phyloP scores from a whole-genome alignment of 2,113 vertebrate genomes.

The Morone chrysops region DNA sequence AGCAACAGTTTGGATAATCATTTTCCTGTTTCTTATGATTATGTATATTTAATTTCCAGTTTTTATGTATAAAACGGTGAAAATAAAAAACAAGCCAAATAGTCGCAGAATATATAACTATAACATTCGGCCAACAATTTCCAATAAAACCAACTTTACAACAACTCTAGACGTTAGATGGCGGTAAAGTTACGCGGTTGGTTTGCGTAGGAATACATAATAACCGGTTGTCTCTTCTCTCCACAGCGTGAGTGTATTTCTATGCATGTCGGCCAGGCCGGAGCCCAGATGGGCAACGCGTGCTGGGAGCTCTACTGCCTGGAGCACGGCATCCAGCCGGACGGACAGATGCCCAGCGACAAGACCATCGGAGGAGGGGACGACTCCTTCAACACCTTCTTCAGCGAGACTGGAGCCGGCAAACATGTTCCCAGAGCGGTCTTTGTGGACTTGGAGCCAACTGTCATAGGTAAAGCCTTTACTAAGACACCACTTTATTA shows the following conservation, averaged over 20 bases:
- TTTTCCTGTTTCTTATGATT: too few species aligned
- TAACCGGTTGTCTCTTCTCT: neutral
- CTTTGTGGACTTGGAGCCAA: conserved; percentile 82
- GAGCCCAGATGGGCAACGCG: conserved; percentile 90
- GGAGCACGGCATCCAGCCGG: conserved; percentile 83
- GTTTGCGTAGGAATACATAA: neutral
- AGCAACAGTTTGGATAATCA: too few species aligned
- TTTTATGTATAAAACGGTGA: too few species aligned
- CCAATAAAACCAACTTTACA: too few species aligned
- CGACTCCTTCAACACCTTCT: conserved; percentile 82
- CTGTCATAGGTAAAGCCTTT: conserved; percentile 82
- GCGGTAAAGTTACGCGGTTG: neutral
- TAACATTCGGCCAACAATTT: too few species aligned
- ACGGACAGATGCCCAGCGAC: conserved; percentile 80
- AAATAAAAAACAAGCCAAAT: too few species aligned
- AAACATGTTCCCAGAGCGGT: conserved; percentile 81
- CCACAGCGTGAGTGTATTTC: conserved; percentile 76
- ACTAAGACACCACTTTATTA: too few species aligned
- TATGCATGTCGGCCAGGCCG: conserved; percentile 82
- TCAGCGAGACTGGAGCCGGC: conserved; percentile 82
- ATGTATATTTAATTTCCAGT: too few species aligned
- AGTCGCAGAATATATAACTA: too few species aligned
- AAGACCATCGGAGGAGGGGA: conserved; percentile 79
- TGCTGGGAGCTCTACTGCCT: conserved; percentile 94
- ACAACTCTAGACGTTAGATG: too few species aligned